Evolutionary conservation across 2,797 vertebrate genomes (phyloP).

Genomic region (Peromyscus aztecus): DNA sequence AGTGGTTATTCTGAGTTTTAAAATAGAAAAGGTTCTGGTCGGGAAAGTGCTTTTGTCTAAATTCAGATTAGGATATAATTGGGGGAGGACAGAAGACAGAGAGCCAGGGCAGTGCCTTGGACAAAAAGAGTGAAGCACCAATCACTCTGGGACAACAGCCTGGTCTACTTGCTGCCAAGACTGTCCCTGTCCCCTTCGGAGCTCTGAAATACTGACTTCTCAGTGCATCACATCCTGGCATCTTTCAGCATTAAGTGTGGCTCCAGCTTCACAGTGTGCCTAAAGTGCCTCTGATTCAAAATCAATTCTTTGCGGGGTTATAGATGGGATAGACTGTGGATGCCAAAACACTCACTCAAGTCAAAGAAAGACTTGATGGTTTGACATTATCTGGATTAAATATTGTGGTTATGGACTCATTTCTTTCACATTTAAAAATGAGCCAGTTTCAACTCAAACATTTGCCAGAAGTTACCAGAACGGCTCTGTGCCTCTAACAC

Average conservation of each 20-base stretch:
- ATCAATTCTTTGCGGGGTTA: conserved; percentile 78
- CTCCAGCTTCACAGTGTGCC: conserved; percentile 79
- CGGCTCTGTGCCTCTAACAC: not conserved
- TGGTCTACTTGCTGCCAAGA: not conserved
- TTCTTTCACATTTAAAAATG: conserved; percentile 58
- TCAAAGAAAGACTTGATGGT: conserved; percentile 54
- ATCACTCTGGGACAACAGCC: not conserved
- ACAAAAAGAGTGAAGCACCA: not conserved
- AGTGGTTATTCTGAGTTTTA: not conserved
- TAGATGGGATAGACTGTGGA: not conserved
- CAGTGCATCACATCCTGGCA: not conserved
- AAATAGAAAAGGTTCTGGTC: not conserved
- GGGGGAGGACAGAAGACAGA: not conserved
- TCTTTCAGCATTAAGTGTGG: conserved; percentile 34
- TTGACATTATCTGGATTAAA: conserved; percentile 70
- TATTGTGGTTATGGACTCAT: conserved; percentile 64
- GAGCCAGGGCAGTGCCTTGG: not conserved
- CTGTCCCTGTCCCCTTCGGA: not conserved
- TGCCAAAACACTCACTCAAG: conserved; percentile 64
- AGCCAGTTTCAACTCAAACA: conserved; percentile 33
- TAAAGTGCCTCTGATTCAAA: conserved; percentile 76
- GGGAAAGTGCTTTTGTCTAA: conserved; percentile 5
- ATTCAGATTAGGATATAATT: conserved; percentile 38
- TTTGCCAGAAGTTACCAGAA: conserved; percentile 43
- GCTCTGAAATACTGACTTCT: conserved; percentile 11